Evolutionary conservation across 1,140 invertebrate genomes (phyloP), one percentile per base, ranked within the genome.

Genomic region (Campoletis sonorensis): DNA sequence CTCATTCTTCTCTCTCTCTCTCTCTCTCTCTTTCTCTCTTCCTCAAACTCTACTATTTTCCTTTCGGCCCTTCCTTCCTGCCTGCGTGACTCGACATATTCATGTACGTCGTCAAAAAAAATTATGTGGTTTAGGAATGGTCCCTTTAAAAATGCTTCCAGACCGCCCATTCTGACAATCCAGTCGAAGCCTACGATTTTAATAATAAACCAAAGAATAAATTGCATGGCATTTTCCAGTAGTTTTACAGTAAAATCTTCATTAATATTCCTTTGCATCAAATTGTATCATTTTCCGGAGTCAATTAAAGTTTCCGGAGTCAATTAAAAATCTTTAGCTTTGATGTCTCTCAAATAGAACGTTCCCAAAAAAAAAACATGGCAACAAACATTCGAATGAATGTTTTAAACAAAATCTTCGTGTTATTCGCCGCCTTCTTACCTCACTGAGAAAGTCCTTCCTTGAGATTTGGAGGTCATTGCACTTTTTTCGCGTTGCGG

Each of bases 381-480:
- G n/a, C n/a, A 45, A 45, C 11, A 8, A 45, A 4, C 13, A 13
- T 45, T 45, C 5, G 1, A 11, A 8, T 11, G 1, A 45, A 45
- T 11, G 40, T 3, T 45, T 45, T 0, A 45, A 5, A 11, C 40
- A 13, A 45, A 45, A 45, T 10, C 40, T 13, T 13, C 40, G 13
- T 4, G 40, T 45, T 3, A 45, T 4, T 54, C 18, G n/a, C 51
- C 16, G 2, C n/a, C 16, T 18, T 51, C 87, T 90, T 90, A 91
- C 90, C 90, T 90, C 84, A 89, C 87, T 68, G 87, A 88, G 83
- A 87, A 90, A 83, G 91, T 89, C 86, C 89, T 92, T 89, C 87
- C 89, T 79, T 77, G 73, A 77, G 90, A 84, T 91, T 91, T 91
- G 84, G 90, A 90, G 89, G 90, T 90, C 90, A 91, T 92, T 89